Conservation (phyloP, 2,113 vertebrate species). For the Ceuthmochares aereus region DNA sequence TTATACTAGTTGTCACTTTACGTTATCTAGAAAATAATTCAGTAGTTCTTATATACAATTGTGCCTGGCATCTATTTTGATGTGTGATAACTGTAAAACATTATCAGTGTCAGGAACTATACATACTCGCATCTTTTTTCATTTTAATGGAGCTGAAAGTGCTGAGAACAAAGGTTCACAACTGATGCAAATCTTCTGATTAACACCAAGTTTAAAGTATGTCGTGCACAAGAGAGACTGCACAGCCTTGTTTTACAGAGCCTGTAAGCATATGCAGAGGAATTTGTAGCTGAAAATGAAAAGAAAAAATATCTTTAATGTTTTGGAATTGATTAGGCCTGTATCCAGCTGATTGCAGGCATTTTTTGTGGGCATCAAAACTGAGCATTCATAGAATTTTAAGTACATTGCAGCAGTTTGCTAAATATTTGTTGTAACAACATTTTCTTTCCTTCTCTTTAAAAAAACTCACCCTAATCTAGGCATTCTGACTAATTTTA, state of each 20-base stretch:
- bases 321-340: conserved; percentile 27
- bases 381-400: neutral
- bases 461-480: neutral
- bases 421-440: conserved; percentile 28
- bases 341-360: neutral
- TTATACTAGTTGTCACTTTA: conserved; percentile 49
- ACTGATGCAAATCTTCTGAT: conserved; percentile 46
- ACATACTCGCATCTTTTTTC: neutral
- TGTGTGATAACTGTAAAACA: conserved; percentile 56
- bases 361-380: conserved; percentile 23
- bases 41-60: neutral
- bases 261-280: neutral
- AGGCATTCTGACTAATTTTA: conserved; percentile 11
- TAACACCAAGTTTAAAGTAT: neutral
- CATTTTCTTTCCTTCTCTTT: neutral
- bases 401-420: neutral
- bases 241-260: neutral
- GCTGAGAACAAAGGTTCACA: conserved; percentile 34
- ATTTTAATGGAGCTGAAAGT: conserved; percentile 36
- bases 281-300: conserved; percentile 23
- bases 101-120: conserved; percentile 40
- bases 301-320: neutral
- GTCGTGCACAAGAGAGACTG: neutral
- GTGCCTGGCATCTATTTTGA: conserved; percentile 27
- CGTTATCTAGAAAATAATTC: conserved; percentile 56